Base-by-base conservation (phyloP, 2,888 invertebrate genomes). In the Nymphalis urticae region DNA sequence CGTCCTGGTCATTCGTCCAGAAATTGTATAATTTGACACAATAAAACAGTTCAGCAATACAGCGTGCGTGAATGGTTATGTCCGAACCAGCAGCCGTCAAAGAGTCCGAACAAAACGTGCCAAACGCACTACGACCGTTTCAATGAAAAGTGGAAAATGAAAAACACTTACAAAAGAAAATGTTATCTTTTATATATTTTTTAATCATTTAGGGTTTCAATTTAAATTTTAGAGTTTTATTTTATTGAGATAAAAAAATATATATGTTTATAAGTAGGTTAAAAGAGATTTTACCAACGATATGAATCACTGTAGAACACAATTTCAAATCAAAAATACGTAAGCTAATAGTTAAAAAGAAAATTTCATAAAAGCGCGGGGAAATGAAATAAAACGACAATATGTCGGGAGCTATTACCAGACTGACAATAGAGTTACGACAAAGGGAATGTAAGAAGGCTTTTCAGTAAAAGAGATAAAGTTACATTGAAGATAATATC, bases 301-400 rank as follows among this genome's bases (percentile, higher is more conserved):
- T 56, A 27, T 2, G 27, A 32, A 32, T 56, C 16, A 24, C 17
- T 56, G 56, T 56, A 56, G 16, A 56, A 17, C 32, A 17, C 27
- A 56, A 17, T 56, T 32, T 42, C 42, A 13, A 42, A 42, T 42
- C 42, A 42, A 51, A 58, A 58, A 60, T 51, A 62, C 19, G 61
- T 56, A 47, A 17, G 51, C 19, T 64, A 62, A 61, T 54, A 64
- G 59, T 66, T 64, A 71, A 85, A 80, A 87, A 85, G 86, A 76
- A 83, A 88, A 85, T 88, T 84, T 86, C 81, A 85, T 84, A 85
- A 84, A 84, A 77, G 77, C 79, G 79, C 76, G 77, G 75, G 81
- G 85, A 87, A 85, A 88, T 82, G 86, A 88, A 88, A 90, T 88
- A 87, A 90, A 87, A 90, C 82, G 86, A 83, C 86, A 88, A 86